Conservation (phyloP, 23 tunicate genomes). For the Clavelina lepadiformis region DNA sequence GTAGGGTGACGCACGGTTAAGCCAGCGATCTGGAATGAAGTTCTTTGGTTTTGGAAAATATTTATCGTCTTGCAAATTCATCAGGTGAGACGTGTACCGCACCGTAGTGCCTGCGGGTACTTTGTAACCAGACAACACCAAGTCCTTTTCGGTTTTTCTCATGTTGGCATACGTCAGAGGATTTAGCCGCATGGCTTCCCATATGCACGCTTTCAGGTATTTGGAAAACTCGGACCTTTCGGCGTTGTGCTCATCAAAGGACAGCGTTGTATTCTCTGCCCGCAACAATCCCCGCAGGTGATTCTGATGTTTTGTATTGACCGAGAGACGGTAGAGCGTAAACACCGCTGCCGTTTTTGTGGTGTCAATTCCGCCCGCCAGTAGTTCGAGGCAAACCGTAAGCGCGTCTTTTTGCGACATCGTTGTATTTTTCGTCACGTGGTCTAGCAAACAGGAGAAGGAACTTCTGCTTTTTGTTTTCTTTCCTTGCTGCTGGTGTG, state of each 20-base stretch:
- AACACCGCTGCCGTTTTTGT: slow-evolving; percentile 72
- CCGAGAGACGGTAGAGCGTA: slow-evolving; percentile 62
- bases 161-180: slow-evolving; percentile 90
- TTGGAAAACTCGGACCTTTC: slow-evolving; percentile 41
- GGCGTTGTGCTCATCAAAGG: slow-evolving; percentile 1
- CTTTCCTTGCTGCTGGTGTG: too few species aligned
- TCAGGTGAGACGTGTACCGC: slow-evolving; percentile 78
- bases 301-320: slow-evolving; percentile 55
- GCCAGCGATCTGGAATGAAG: slow-evolving; percentile 76
- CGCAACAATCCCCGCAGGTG: slow-evolving; percentile 36
- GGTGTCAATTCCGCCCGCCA: slow-evolving; percentile 96
- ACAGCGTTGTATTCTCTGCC: not conserved
- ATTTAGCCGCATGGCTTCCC: slow-evolving; percentile 77
- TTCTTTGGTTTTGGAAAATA: slow-evolving; percentile 55
- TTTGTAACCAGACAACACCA: slow-evolving; percentile 69
- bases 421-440: slow-evolving; percentile 49
- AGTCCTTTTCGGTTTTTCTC: slow-evolving; percentile 70
- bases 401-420: slow-evolving; percentile 56
- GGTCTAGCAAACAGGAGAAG: slow-evolving; percentile 53
- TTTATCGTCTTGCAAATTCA: slow-evolving; percentile 64
- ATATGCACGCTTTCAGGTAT: slow-evolving; percentile 63
- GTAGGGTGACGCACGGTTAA: slow-evolving; percentile 46
- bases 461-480: too few species aligned
- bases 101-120: slow-evolving; percentile 83
- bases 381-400: slow-evolving; percentile 72